A percentile compares a stretch with the other conserved stretches of the same genome.
These are phyloP conservation scores for Thrips palmi DNA, from an alignment of 1,140 invertebrate species.

Conservation along the genomic window DNA sequence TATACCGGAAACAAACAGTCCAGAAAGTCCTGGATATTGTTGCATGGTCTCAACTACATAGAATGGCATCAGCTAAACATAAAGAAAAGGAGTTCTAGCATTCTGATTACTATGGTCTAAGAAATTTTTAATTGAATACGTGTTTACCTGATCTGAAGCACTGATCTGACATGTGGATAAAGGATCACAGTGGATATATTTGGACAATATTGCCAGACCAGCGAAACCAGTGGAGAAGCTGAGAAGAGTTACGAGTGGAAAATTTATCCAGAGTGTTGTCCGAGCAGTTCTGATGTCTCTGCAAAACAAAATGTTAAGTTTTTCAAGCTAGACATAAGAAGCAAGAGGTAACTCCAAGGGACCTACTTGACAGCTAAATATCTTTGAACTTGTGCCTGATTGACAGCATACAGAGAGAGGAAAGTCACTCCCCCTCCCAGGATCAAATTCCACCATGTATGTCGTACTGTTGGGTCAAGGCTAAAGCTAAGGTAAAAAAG, in stretches of 20 bases:
- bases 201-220: slow-evolving; percentile 58
- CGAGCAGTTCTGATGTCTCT: slow-evolving; percentile 38
- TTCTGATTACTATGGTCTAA: too few relatives aligned
- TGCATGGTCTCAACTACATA: slow-evolving; percentile 60
- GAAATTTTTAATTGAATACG: slow-evolving; percentile 30
- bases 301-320: slow-evolving; percentile 11
- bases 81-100: too few relatives aligned
- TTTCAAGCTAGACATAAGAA: slow-evolving; percentile 9
- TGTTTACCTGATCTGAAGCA: slow-evolving; percentile 16
- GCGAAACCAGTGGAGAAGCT: slow-evolving; percentile 51
- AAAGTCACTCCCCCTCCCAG: slow-evolving; percentile 55
- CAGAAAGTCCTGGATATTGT: slow-evolving; percentile 48
- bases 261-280: slow-evolving; percentile 41
- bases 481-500: slow-evolving; percentile 34
- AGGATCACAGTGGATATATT: slow-evolving; percentile 58
- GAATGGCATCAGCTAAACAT: slow-evolving; percentile 47
- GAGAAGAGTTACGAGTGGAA: slow-evolving; percentile 45
- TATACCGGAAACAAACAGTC: slow-evolving; percentile 64
- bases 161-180: too few relatives aligned
- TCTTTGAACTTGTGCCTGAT: slow-evolving; percentile 74
- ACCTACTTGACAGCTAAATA: slow-evolving; percentile 49
- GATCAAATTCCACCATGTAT: slow-evolving; percentile 50
- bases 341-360: neutral
- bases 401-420: slow-evolving; percentile 57
- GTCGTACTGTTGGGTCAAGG: slow-evolving; percentile 49